Percentiles rank a stretch among this genome's conserved stretches.
These are phyloP conservation scores for Calcarius ornatus DNA, from an alignment of 2,113 vertebrate species.

Conservation along the genomic window DNA sequence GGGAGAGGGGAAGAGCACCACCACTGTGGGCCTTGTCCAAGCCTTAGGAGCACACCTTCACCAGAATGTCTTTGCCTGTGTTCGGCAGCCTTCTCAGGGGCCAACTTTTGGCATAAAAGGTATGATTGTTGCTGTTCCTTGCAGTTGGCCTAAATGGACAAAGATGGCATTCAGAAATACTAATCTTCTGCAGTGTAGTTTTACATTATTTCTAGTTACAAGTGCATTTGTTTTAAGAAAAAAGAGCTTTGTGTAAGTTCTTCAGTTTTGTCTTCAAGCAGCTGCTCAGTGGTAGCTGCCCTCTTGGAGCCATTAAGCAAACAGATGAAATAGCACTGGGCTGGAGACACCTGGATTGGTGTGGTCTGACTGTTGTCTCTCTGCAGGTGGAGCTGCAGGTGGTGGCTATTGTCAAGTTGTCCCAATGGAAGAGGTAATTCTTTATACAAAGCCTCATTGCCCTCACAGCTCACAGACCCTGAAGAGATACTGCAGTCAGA, in stretches of 20 bases:
- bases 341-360: not conserved
- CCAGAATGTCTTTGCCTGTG: constrained; percentile 92
- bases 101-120: constrained; percentile 99
- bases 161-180: not conserved
- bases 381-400: constrained; percentile 93
- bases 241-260: not conserved
- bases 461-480: not conserved
- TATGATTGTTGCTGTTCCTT: constrained; percentile 25
- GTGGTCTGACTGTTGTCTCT: constrained; percentile 11
- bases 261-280: not conserved
- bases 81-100: constrained; percentile 97
- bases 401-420: constrained; percentile 97
- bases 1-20: constrained; percentile 97
- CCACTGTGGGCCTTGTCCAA: constrained; percentile 91
- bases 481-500: not conserved
- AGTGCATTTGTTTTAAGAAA: not conserved
- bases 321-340: not conserved
- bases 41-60: constrained; percentile 91
- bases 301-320: not conserved
- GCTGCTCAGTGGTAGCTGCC: not conserved
- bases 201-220: not conserved
- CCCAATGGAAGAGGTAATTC: constrained; percentile 97
- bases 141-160: not conserved
- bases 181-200: not conserved
- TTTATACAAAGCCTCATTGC: not conserved